phyloP scores from a whole-genome alignment of 2,888 invertebrate genomes.

The Platypus cylindrus region DNA sequence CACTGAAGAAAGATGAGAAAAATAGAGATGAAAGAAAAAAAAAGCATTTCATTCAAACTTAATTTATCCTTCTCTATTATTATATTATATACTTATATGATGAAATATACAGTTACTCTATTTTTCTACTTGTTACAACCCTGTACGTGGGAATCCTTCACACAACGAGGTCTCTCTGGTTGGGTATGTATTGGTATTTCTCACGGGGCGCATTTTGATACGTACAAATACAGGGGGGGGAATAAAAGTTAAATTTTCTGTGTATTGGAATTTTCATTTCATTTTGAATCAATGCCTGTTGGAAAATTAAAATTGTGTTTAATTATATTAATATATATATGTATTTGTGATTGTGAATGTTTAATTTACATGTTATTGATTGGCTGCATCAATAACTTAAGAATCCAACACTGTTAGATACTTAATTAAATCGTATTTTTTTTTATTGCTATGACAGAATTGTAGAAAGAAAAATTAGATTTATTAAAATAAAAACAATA shows the following conservation, averaged over 20 bases:
- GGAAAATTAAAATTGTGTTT: no score
- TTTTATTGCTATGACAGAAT: no score
- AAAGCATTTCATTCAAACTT: constrained; percentile 15
- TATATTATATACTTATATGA: neutral
- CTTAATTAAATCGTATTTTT: no score
- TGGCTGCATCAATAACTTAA: no score
- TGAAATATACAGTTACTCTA: constrained; percentile 13
- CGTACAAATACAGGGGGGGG: constrained; percentile 9
- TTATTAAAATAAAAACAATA: no score
- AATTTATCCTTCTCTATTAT: constrained; percentile 15
- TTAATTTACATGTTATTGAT: no score
- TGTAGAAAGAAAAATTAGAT: no score
- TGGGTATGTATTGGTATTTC: constrained; percentile 15
- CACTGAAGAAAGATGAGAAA: no score
- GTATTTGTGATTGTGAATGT: no score
- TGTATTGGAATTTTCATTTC: neutral
- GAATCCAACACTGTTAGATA: no score
- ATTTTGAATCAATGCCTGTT: neutral
- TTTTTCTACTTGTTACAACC: constrained; percentile 16
- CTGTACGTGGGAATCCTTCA: constrained; percentile 16
- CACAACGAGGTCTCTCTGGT: constrained; percentile 9
- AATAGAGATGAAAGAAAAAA: no score
- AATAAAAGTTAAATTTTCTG: neutral
- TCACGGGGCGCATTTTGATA: constrained; percentile 14
- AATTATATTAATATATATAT: no score